Evolutionary conservation across 2,113 vertebrate genomes (phyloP).

Genomic region (Physeter macrocephalus): DNA sequence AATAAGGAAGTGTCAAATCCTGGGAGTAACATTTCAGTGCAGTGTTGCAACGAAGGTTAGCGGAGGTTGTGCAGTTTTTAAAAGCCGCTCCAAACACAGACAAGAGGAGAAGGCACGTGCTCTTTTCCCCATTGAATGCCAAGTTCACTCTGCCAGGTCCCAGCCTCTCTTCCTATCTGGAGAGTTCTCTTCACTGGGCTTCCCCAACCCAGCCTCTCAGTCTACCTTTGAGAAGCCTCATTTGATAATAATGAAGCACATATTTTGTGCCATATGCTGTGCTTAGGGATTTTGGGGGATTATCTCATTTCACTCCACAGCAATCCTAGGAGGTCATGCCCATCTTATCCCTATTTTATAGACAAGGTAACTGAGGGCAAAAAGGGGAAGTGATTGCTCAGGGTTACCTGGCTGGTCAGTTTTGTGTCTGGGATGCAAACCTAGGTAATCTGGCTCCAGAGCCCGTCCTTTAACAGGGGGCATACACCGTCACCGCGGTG

Average conservation of each 20-base stretch:
- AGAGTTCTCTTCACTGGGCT: not conserved
- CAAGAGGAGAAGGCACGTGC: not conserved
- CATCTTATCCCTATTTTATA: not conserved
- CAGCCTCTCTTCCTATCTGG: not conserved
- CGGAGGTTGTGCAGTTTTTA: constrained; percentile 36
- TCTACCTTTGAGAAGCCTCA: not conserved
- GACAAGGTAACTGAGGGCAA: not conserved
- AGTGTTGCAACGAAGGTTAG: constrained; percentile 56
- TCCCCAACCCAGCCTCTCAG: not conserved
- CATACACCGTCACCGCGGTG: no score
- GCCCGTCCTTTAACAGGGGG: not conserved
- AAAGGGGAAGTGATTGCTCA: not conserved
- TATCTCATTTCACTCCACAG: not conserved
- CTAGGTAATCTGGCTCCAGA: not conserved
- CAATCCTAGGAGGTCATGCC: not conserved
- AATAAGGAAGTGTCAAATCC: constrained; percentile 72
- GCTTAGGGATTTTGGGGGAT: not conserved
- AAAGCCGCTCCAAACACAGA: constrained; percentile 41
- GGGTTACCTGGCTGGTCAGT: not conserved
- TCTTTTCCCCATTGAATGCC: no score
- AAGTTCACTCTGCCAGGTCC: not conserved
- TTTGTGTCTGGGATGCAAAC: not conserved
- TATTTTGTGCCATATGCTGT: not conserved
- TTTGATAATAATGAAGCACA: fast-evolving
- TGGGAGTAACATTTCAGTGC: constrained; percentile 67